These are phyloP conservation scores for Heteractis magnifica DNA, from an alignment of 92 coral and sea anemone species.

Conservation along the genomic window DNA sequence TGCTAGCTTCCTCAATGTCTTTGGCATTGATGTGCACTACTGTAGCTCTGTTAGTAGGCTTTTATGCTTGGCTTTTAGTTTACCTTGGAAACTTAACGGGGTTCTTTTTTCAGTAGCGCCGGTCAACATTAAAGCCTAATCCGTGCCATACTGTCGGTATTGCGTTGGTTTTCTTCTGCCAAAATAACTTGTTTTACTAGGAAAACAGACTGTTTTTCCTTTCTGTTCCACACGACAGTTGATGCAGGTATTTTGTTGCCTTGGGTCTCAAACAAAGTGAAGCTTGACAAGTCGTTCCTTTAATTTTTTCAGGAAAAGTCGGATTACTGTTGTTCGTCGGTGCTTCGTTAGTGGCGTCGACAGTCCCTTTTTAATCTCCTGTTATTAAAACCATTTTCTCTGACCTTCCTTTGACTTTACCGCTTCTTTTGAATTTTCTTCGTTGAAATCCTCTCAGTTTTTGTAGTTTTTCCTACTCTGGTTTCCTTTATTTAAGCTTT, in stretches of 20 bases:
- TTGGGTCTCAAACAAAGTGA: not conserved
- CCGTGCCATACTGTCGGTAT: not conserved
- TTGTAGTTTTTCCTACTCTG: not conserved
- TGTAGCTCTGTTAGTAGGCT: not conserved
- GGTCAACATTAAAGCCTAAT: not conserved
- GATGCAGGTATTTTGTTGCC: not conserved
- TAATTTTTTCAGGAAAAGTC: no score
- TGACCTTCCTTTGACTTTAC: not conserved
- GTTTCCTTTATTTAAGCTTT: not conserved
- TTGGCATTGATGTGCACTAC: not conserved
- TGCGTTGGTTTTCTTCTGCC: not conserved
- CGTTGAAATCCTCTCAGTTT: not conserved
- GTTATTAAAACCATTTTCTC: not conserved
- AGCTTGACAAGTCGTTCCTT: not conserved
- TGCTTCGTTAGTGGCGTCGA: not conserved
- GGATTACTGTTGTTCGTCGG: not conserved
- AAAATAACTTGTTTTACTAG: not conserved
- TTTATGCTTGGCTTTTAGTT: not conserved
- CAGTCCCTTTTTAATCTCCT: not conserved
- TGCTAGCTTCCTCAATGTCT: not conserved
- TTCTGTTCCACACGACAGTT: no score
- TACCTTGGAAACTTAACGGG: not conserved
- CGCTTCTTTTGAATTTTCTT: not conserved
- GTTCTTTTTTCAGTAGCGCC: not conserved
- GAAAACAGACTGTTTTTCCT: not conserved